phyloP scores from a whole-genome alignment of 2,797 vertebrate species.

The Pantherophis vulpinus region DNA sequence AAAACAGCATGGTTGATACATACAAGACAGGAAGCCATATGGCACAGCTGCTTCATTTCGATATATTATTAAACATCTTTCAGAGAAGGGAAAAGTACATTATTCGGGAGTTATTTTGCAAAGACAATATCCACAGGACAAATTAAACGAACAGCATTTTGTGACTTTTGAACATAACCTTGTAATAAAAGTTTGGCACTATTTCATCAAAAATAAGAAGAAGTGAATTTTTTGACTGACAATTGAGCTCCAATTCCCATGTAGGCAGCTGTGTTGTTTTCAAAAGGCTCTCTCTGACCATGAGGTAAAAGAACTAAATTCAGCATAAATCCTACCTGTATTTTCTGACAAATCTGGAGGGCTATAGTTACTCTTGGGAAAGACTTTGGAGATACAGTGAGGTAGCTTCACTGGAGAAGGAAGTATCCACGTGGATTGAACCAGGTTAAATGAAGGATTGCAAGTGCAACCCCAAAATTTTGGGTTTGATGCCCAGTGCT shows the following conservation, averaged over 20 bases:
- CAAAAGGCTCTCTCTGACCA: neutral
- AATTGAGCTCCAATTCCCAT: neutral
- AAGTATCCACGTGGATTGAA: neutral
- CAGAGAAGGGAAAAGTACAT: neutral
- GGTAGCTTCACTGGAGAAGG: neutral
- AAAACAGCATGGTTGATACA: conserved; percentile 15
- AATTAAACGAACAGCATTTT: neutral
- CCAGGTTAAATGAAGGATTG: neutral
- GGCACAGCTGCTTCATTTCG: conserved; percentile 19
- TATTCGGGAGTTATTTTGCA: conserved; percentile 25
- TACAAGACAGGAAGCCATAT: conserved; percentile 13
- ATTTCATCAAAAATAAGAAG: neutral
- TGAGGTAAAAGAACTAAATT: neutral
- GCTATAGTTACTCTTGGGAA: neutral
- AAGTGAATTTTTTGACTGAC: neutral
- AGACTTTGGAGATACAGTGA: neutral
- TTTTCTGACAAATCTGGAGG: neutral
- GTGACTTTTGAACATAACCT: neutral
- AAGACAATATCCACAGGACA: neutral
- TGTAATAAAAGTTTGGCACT: neutral
- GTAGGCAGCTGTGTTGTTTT: neutral
- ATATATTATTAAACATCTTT: conserved; percentile 14
- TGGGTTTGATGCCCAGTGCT: neutral
- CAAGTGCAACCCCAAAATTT: neutral
- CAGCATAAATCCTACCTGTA: neutral